Conservation (phyloP, 2,888 invertebrate species). For the Apotomis turbidana region DNA sequence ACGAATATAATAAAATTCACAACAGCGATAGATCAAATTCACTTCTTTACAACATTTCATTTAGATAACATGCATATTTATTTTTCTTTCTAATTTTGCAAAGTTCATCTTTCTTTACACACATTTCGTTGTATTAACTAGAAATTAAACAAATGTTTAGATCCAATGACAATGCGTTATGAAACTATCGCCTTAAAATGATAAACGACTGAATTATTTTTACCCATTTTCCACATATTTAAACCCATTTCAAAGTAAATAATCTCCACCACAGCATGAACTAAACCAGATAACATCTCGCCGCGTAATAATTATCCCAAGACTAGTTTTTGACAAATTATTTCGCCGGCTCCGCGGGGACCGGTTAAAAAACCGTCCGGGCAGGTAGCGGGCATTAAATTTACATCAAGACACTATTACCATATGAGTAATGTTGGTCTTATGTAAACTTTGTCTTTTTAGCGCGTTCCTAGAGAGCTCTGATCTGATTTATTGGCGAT, state of each 20-base stretch:
- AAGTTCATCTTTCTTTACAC: no score
- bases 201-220: no score
- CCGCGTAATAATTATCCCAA: slow-evolving; percentile 23
- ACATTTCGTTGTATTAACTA: no score
- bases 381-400: slow-evolving; percentile 72
- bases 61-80: no score
- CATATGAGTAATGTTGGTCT: slow-evolving; percentile 66
- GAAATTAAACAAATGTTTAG: no score
- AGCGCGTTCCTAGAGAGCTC: slow-evolving; percentile 52
- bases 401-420: slow-evolving; percentile 75
- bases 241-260: not conserved
- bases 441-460: slow-evolving; percentile 63
- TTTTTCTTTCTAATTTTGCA: no score
- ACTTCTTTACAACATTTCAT: no score
- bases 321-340: slow-evolving; percentile 46
- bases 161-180: no score
- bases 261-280: slow-evolving; percentile 1
- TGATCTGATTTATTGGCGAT: slow-evolving; percentile 67
- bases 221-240: no score
- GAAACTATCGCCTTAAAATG: no score
- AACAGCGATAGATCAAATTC: no score
- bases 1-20: no score
- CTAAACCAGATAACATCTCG: slow-evolving; percentile 36
- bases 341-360: slow-evolving; percentile 45
- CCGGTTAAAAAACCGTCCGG: slow-evolving; percentile 55